Evolutionary conservation across 2,797 vertebrate genomes (phyloP), one percentile per base, ranked within the genome.

Genomic region (Salmo trutta): DNA sequence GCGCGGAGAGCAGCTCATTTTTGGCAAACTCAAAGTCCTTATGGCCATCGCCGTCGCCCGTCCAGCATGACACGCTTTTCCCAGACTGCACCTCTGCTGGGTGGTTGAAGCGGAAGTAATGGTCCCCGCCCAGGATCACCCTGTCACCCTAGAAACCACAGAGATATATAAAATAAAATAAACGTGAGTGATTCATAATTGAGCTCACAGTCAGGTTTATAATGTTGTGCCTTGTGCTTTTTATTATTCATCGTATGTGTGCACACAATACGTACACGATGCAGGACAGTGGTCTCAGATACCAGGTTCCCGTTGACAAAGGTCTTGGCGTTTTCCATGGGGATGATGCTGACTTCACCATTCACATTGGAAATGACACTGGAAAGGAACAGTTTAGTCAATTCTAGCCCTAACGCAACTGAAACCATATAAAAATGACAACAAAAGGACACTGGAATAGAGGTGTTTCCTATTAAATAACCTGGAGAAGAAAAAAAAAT

Each of bases 21-120:
- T 96, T 99, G 62, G 98, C 98, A 85, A 97, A 99, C 82, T 99
- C 98, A 88, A 98, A 99, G 81, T 97, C 98, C 89, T 97, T 98
- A 1, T 95, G 95, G 14, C 96, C 91, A 2, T 97, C 95, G 0
- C 91, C 93, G 29, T 84, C 16, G 0, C 3, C 77, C 12, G 90
- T 91, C 86, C 93, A 95, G 83, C 91, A 92, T 1, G 94, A 95
- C 0, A 85, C 87, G 0, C 85, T 90, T 83, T 91, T 96, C 73
- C 94, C 91, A 84, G 93, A 94, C 85, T 96, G 95, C 88, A 98
- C 97, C 86, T 99, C 97, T 59, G 93, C 84, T n/a, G 98, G 98
- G 84, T 99, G 97, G 87, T 99, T 98, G 86, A 99, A 98, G 75
- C 98, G 95, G 88, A 99, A 98, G 89, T 98, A 99, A 89, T 99